Percentiles rank a stretch among this genome's conserved stretches.
Evolutionary conservation across 2,888 invertebrate species (phyloP).

Genomic region (Sussaba pulchella): DNA sequence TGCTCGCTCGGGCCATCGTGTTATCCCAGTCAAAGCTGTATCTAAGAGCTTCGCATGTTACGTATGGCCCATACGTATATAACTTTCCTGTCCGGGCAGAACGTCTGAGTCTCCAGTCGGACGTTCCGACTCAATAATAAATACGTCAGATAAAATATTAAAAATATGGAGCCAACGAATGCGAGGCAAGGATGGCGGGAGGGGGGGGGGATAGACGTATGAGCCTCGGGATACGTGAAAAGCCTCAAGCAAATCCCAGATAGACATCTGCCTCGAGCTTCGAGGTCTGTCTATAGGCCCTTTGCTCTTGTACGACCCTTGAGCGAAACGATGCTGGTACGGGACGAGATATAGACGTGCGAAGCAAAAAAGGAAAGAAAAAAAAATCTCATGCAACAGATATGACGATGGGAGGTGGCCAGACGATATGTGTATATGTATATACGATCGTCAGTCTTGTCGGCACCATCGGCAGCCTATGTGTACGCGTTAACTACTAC

Average conservation of each 20-base stretch:
- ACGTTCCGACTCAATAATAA: slow-evolving; percentile 66
- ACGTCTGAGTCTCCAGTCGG: slow-evolving; percentile 6
- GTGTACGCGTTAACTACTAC: slow-evolving; percentile 9
- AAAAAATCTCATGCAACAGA: slow-evolving; percentile 23
- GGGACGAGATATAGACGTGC: slow-evolving; percentile 14
- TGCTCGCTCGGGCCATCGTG: slow-evolving; percentile 5
- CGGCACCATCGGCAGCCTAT: slow-evolving; percentile 40
- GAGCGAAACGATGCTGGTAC: not conserved
- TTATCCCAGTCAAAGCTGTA: slow-evolving; percentile 18
- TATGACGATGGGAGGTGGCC: slow-evolving; percentile 46
- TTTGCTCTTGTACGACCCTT: slow-evolving; percentile 35
- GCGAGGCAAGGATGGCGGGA: no score
- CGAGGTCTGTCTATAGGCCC: not conserved
- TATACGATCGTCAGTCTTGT: slow-evolving; percentile 52
- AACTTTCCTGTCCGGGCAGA: slow-evolving; percentile 41
- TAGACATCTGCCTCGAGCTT: slow-evolving; percentile 46
- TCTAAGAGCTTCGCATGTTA: slow-evolving; percentile 49
- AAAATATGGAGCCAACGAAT: slow-evolving; percentile 31
- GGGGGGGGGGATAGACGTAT: slow-evolving; percentile 22
- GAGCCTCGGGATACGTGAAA: slow-evolving; percentile 41
- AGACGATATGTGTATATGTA: slow-evolving; percentile 30
- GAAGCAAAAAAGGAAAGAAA: no score
- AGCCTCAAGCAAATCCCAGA: slow-evolving; percentile 36
- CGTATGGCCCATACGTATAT: slow-evolving; percentile 21
- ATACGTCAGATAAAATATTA: slow-evolving; percentile 65